Percentiles rank a stretch among this genome's conserved stretches.
phyloP scores from a whole-genome alignment of 2,888 invertebrate genomes.

The Exocentrus adspersus region DNA sequence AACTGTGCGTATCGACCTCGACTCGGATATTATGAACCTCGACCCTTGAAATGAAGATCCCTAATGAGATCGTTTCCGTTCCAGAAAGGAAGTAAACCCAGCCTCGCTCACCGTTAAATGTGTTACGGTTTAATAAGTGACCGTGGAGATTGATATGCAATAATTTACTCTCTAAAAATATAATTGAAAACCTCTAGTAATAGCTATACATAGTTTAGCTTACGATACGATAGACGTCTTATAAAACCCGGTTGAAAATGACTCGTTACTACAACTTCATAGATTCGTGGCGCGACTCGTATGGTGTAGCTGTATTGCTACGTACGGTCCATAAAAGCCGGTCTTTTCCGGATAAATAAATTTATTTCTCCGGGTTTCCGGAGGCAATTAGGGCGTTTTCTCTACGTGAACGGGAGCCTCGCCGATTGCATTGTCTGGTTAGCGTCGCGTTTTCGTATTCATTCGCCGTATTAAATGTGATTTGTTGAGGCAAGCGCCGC shows the following conservation, averaged over 20 bases:
- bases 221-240: too few species aligned
- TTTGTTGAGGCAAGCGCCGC: too few species aligned
- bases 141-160: too few species aligned
- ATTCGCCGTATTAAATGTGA: too few species aligned
- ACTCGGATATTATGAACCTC: slow-evolving; percentile 3
- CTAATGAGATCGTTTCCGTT: background rate
- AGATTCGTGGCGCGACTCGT: background rate
- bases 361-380: background rate
- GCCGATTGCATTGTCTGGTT: background rate
- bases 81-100: background rate
- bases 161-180: too few species aligned
- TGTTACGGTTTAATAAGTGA: too few species aligned
- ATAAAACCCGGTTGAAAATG: too few species aligned
- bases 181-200: too few species aligned
- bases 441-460: too few species aligned
- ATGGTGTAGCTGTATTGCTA: background rate
- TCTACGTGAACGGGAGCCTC: background rate
- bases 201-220: too few species aligned
- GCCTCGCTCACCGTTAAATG: too few species aligned
- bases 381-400: background rate
- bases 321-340: background rate
- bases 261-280: slow-evolving; percentile 1
- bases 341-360: background rate
- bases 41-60: background rate
- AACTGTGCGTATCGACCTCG: background rate